These are phyloP conservation scores for Yoshiicerus persimilis DNA, from an alignment of 1,140 invertebrate genomes.

Conservation along the genomic window DNA sequence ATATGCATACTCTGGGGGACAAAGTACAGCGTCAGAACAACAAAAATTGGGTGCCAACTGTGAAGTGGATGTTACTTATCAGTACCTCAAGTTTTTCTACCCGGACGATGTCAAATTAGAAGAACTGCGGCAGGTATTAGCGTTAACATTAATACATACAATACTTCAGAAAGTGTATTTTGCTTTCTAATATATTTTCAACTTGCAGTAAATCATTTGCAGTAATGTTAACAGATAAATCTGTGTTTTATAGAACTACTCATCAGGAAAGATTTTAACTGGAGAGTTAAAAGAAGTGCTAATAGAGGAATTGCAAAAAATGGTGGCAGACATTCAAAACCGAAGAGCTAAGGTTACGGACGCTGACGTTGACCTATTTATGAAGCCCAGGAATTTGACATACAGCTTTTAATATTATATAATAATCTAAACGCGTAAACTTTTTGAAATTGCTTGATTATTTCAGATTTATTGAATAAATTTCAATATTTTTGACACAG, in stretches of 20 bases:
- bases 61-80: constrained; percentile 92
- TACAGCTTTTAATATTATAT: too few species aligned
- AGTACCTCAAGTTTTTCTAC: constrained; percentile 93
- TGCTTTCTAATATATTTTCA: too few species aligned
- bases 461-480: too few species aligned
- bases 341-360: constrained; percentile 61
- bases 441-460: too few species aligned
- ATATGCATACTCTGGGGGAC: constrained; percentile 97
- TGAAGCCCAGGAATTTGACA: constrained; percentile 60
- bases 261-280: constrained; percentile 64
- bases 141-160: too few species aligned
- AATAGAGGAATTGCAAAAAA: constrained; percentile 61
- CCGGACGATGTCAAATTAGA: constrained; percentile 74
- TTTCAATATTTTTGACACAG: too few species aligned
- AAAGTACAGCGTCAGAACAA: constrained; percentile 90
- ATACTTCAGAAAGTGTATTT: too few species aligned
- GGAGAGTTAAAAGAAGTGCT: constrained; percentile 66
- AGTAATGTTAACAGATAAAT: too few species aligned
- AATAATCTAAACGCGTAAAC: too few species aligned
- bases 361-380: constrained; percentile 62
- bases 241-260: constrained; percentile 58
- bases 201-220: too few species aligned
- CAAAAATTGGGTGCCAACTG: constrained; percentile 87
- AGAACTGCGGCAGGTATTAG: not conserved
- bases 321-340: constrained; percentile 62